phyloP scores from a whole-genome alignment of 2,888 invertebrate species.

The Cephus pygmeus region DNA sequence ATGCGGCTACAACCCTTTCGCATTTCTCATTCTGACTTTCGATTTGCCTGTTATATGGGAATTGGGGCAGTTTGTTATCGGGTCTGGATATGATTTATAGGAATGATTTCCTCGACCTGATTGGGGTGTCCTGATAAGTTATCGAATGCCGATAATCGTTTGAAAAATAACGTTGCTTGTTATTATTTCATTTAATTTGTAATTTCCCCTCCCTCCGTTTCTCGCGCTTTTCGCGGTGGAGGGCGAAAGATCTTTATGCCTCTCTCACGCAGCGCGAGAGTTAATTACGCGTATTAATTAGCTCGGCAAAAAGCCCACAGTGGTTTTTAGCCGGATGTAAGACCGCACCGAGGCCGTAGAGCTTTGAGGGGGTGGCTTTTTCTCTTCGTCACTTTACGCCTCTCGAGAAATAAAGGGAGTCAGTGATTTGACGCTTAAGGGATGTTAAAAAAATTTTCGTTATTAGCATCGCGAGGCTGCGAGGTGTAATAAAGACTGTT shows the following conservation, averaged over 20 bases:
- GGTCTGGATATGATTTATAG: neutral
- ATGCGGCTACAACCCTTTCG: too few relatives aligned
- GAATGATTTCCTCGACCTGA: neutral
- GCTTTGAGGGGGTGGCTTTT: neutral
- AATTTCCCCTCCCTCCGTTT: neutral
- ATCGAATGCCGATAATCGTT: neutral
- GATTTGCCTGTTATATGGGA: neutral
- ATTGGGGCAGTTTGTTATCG: neutral
- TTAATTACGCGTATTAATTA: constrained; percentile 41
- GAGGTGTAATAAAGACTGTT: neutral
- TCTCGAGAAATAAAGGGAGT: neutral
- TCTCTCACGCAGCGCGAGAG: neutral
- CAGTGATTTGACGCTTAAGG: neutral
- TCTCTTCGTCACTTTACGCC: neutral
- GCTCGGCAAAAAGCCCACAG: neutral
- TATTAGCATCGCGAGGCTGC: neutral
- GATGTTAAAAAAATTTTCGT: neutral
- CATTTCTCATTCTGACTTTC: neutral
- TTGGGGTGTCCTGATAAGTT: neutral
- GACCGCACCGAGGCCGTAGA: neutral
- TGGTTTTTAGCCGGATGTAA: neutral
- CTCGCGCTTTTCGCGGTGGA: neutral
- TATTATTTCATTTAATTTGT: neutral
- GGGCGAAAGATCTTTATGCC: neutral
- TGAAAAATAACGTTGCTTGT: neutral